Conservation (phyloP, 2,113 vertebrate species). For the Etheostoma spectabile region DNA sequence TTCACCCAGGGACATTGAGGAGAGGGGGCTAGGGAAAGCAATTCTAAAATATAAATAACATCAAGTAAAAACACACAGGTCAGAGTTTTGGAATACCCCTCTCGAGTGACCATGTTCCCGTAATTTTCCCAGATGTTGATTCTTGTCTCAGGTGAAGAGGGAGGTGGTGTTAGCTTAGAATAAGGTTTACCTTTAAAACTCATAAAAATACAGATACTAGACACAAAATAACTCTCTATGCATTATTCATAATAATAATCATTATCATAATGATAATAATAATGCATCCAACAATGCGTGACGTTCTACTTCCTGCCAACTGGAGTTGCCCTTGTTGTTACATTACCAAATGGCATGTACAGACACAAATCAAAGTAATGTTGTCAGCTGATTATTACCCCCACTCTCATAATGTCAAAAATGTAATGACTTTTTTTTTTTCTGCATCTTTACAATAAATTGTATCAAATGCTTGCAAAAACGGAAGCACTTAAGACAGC, state of each 20-base stretch:
- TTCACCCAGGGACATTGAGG: slow-evolving; percentile 11
- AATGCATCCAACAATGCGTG: not conserved
- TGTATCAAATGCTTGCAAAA: not conserved
- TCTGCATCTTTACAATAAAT: not conserved
- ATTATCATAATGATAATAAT: not conserved
- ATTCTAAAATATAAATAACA: slow-evolving; percentile 41
- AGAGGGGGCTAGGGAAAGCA: not conserved
- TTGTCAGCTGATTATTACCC: not conserved
- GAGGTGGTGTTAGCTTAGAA: not conserved
- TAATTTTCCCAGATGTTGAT: slow-evolving; percentile 38
- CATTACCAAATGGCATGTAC: not conserved
- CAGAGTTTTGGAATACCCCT: slow-evolving; percentile 15
- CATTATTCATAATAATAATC: not conserved
- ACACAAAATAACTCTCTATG: not conserved
- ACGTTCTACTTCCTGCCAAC: not conserved
- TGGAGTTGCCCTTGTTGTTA: not conserved
- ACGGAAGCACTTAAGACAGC: not conserved
- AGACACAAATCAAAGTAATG: not conserved
- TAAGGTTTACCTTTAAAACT: not conserved
- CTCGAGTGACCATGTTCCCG: slow-evolving; percentile 13
- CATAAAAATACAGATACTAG: not conserved
- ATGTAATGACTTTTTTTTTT: not conserved
- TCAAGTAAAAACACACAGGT: slow-evolving; percentile 30
- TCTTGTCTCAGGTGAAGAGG: slow-evolving; percentile 15
- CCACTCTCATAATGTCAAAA: not conserved